Base-by-base conservation (phyloP, 2,113 vertebrate genomes). In the Hemicordylus capensis region DNA sequence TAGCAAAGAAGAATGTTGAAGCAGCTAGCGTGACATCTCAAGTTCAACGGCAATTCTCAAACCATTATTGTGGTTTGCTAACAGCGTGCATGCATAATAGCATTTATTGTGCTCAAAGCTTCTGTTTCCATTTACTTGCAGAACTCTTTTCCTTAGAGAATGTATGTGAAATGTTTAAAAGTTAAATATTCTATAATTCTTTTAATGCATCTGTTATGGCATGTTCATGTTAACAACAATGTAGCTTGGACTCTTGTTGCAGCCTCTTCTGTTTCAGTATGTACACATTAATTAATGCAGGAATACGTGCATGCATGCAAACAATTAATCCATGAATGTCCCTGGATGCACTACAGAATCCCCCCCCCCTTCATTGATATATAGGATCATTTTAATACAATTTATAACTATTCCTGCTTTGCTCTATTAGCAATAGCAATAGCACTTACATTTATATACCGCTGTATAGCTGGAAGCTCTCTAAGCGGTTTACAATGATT, bases 181-280 rank as follows among this genome's bases (percentile, higher is more conserved):
- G 6, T 39, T 31, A 31, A 69, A 82, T 19, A 12, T 81, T 81
- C 11, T n/a, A 69, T 70, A 59, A n/a, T 5, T 2, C 4, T 31
- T 24, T 1, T 10, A 11, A 20, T 73, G 61, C 0, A 4, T 17
- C 4, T 6, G 7, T 6, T 5, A 39, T 42, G 19, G 11, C 3
- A 24, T 51, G 37, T 3, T 86, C 26, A 54, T 22, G 54, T 59
- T 77, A 42, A 67, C 66, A 20, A n/a, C 6, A 51, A 81, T 89
- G 51, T 69, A 19, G 11, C 81, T 61, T 3, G n/a, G n/a, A 2
- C 46, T 37, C 37, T 37, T 80, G 51, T 76, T 76, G 46, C 80
- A 67, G 9, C 20, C 39, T 56, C 77, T 82, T 48, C 46, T 61
- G 79, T 28, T 44, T 58, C 83, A 9, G 6, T 51, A 51, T 51